A percentile compares a stretch with the other conserved stretches of the same genome.
These are phyloP conservation scores for Puffinus mauretanicus DNA, from an alignment of 2,113 vertebrate species.

Conservation along the genomic window DNA sequence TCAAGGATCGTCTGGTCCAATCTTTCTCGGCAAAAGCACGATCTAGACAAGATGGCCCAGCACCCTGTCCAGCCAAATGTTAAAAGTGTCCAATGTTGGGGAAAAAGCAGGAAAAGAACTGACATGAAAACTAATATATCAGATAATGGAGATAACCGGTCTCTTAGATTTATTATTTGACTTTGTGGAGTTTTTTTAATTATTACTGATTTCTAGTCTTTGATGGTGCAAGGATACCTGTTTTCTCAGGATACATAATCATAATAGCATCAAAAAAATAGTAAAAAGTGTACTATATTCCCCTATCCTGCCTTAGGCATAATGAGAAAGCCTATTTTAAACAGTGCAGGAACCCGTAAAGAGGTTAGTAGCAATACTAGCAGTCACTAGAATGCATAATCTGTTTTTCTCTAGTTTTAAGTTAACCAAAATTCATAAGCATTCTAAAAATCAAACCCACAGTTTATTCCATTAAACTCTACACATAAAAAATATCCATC, in stretches of 20 bases:
- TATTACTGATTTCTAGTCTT: neutral
- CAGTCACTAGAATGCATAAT: neutral
- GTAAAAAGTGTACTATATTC: neutral
- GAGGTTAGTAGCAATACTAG: neutral
- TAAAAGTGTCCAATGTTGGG: neutral
- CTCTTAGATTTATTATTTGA: neutral
- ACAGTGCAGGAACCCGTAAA: fast-evolving
- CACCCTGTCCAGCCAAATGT: neutral
- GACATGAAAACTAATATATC: neutral
- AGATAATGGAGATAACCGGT: neutral
- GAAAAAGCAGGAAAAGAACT: neutral
- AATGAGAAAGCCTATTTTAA: neutral
- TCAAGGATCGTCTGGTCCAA: neutral
- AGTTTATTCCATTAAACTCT: neutral
- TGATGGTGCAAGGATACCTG: neutral
- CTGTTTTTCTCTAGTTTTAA: neutral
- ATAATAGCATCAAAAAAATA: neutral
- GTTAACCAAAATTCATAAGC: neutral
- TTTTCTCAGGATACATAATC: neutral
- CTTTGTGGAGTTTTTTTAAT: neutral
- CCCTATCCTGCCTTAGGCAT: neutral
- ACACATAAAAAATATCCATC: neutral
- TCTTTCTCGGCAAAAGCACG: neutral
- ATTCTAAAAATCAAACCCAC: neutral
- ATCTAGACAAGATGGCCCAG: neutral